Evolutionary conservation across 2,797 vertebrate species (phyloP).

Genomic region (Gephyroberyx darwinii): DNA sequence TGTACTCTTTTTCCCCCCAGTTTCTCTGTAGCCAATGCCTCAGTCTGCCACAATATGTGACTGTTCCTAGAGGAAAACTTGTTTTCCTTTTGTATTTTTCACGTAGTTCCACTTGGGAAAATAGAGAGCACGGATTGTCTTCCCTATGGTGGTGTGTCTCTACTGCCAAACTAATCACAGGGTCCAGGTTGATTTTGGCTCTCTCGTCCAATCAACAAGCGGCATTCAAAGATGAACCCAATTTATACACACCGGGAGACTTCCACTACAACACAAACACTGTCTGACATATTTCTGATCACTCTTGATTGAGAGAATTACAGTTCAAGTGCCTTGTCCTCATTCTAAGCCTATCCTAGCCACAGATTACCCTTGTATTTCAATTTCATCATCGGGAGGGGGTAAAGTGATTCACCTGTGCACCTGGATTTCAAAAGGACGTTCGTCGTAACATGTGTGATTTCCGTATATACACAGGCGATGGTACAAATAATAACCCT

Average conservation of each 20-base stretch:
- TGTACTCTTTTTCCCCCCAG: too few species aligned
- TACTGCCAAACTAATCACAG: conserved; percentile 5
- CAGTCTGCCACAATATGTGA: too few species aligned
- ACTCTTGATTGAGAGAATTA: conserved; percentile 12
- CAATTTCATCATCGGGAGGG: background rate
- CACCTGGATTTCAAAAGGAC: conserved; percentile 29
- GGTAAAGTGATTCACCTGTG: conserved; percentile 33
- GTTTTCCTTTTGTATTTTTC: too few species aligned
- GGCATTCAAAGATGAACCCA: conserved; percentile 20
- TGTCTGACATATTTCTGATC: conserved; percentile 15
- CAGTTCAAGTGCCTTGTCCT: conserved; percentile 14
- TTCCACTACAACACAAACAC: conserved; percentile 3
- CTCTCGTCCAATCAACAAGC: conserved; percentile 16
- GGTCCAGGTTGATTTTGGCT: too few species aligned
- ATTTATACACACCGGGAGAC: background rate
- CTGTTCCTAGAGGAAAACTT: too few species aligned
- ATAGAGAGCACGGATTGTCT: background rate
- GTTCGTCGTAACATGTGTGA: conserved; percentile 37
- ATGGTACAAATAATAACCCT: conserved; percentile 46
- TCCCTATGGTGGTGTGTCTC: conserved; percentile 8
- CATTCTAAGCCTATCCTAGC: conserved; percentile 21
- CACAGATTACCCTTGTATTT: background rate
- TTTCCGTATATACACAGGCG: conserved; percentile 29
- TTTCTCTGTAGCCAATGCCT: too few species aligned
- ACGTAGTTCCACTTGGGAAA: too few species aligned